phyloP scores from a whole-genome alignment of 1,140 invertebrate genomes.

The Chironomus tepperi region DNA sequence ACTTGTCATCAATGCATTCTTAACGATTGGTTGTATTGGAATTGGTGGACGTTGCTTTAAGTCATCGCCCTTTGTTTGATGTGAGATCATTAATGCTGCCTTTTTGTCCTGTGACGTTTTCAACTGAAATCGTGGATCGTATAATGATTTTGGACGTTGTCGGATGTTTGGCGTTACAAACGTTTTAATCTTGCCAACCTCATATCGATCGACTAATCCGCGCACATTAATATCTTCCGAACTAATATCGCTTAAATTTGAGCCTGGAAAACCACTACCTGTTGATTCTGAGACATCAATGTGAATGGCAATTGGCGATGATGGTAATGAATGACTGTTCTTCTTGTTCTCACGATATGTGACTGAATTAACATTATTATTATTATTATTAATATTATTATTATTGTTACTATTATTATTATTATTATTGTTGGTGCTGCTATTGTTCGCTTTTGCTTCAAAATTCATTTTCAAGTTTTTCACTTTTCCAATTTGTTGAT shows the following conservation, averaged over 20 bases:
- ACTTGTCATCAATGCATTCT: constrained; percentile 24
- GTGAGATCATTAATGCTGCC: constrained; percentile 27
- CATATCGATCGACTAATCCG: background rate
- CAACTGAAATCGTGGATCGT: background rate
- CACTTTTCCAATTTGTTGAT: constrained; percentile 54
- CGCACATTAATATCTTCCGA: constrained; percentile 25
- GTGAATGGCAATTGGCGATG: constrained; percentile 38
- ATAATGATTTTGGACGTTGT: constrained; percentile 27
- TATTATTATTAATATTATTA: constrained; percentile 28
- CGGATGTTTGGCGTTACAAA: constrained; percentile 17
- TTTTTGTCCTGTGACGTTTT: constrained; percentile 24
- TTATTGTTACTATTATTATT: constrained; percentile 29
- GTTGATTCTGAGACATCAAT: constrained; percentile 23
- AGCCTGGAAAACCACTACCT: constrained; percentile 23
- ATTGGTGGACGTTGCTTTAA: constrained; percentile 20
- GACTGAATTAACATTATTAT: constrained; percentile 26
- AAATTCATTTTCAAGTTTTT: constrained; percentile 78
- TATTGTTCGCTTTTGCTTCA: constrained; percentile 60
- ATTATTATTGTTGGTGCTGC: constrained; percentile 27
- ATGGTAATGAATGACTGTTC: constrained; percentile 35
- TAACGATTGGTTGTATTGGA: constrained; percentile 26
- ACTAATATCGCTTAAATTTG: constrained; percentile 27
- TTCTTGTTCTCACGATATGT: constrained; percentile 17
- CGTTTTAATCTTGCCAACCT: background rate
- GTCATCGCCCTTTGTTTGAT: constrained; percentile 24